Evolutionary conservation across 2,113 vertebrate species (phyloP).

Genomic region (Hypanus sabinus): DNA sequence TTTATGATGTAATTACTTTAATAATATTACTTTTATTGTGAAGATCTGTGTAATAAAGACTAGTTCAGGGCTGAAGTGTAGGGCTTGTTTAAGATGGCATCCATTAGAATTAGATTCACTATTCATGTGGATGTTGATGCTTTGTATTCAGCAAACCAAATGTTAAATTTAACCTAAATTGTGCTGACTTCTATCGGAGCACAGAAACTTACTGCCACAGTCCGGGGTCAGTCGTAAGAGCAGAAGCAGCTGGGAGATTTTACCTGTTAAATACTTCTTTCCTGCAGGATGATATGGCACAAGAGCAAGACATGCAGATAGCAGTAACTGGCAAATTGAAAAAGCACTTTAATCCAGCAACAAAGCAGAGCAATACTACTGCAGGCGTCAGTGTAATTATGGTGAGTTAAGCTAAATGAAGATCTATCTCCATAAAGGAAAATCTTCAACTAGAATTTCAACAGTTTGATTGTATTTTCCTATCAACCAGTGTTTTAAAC

Average conservation of each 20-base stretch:
- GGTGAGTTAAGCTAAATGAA: slow-evolving; percentile 62
- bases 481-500: not conserved
- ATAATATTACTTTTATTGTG: not conserved
- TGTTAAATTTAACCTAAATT: not conserved
- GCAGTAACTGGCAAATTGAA: slow-evolving; percentile 94
- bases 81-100: not conserved
- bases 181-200: not conserved
- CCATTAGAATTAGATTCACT: not conserved
- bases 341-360: slow-evolving; percentile 82
- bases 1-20: not conserved
- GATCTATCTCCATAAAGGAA: not conserved
- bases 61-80: not conserved
- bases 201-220: not conserved
- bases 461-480: not conserved
- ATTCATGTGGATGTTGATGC: not conserved
- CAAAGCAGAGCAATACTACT: slow-evolving; percentile 74
- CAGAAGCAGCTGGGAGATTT: not conserved
- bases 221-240: not conserved
- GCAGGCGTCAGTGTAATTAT: slow-evolving; percentile 87
- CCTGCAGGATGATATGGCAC: slow-evolving; percentile 71
- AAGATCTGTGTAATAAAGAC: not conserved
- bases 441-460: not conserved
- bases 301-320: slow-evolving; percentile 85
- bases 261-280: slow-evolving; percentile 31
- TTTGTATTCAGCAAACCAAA: not conserved